Conservation (phyloP, 2,113 vertebrate genomes). For the Chascanopsetta lugubris region DNA sequence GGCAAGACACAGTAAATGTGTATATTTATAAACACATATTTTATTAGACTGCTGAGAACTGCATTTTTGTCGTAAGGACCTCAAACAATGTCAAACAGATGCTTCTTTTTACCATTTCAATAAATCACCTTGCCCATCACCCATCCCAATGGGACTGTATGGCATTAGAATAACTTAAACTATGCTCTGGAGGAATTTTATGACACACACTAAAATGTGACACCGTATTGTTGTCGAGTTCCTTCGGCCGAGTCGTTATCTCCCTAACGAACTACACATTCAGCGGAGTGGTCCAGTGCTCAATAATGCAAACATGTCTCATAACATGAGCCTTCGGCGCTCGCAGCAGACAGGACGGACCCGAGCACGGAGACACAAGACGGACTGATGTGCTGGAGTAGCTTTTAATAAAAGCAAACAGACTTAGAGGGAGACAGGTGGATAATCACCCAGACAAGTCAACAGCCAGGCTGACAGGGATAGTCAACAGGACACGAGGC, state of each 20-base stretch:
- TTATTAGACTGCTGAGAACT: conserved; percentile 66
- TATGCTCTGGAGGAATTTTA: conserved; percentile 40
- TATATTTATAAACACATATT: conserved; percentile 42
- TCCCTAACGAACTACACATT: conserved; percentile 51
- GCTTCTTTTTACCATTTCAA: conserved; percentile 60
- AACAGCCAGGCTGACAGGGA: not conserved
- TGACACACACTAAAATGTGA: conserved; percentile 48
- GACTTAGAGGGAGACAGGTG: not conserved
- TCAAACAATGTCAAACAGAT: conserved; percentile 65
- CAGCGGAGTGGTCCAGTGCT: conserved; percentile 49
- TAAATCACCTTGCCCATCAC: conserved; percentile 45
- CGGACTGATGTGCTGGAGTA: not conserved
- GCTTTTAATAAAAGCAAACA: conserved; percentile 7
- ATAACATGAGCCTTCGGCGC: conserved; percentile 36
- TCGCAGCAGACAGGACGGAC: not conserved
- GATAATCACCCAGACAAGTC: not conserved
- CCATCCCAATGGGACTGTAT: conserved; percentile 35
- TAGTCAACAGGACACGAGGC: not conserved
- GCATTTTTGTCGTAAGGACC: conserved; percentile 57
- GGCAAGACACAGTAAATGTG: conserved; percentile 61
- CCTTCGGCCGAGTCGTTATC: conserved; percentile 57
- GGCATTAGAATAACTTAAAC: conserved; percentile 48
- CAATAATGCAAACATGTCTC: conserved; percentile 69
- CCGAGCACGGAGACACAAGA: not conserved
- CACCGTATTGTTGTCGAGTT: conserved; percentile 40